Percentiles rank a stretch among this genome's conserved stretches.
phyloP scores from a whole-genome alignment of 53 echinoderm and acorn worm genomes.

The Hippasteria phrygiana region DNA sequence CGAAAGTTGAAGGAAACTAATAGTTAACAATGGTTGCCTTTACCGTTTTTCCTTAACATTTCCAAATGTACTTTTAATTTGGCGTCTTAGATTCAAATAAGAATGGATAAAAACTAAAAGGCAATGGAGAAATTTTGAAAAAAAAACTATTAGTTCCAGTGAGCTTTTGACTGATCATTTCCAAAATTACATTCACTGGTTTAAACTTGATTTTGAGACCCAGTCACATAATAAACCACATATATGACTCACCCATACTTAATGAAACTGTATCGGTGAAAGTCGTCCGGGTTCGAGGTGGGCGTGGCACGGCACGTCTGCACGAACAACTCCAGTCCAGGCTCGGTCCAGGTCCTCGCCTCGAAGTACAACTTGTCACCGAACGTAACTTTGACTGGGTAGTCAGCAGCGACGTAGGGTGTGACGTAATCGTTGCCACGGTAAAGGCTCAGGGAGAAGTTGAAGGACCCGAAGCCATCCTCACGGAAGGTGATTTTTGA shows the following conservation, averaged over 20 bases:
- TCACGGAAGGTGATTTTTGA: background rate
- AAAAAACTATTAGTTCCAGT: no score
- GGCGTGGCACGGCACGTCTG: constrained; percentile 35
- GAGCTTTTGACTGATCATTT: no score
- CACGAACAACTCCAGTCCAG: constrained; percentile 2
- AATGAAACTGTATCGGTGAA: background rate
- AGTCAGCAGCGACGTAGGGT: constrained; percentile 13
- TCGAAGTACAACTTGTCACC: constrained; percentile 43
- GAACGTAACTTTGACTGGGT: constrained; percentile 12
- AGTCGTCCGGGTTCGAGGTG: background rate
- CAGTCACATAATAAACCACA: no score
- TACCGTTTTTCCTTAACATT: no score
- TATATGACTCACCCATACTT: background rate
- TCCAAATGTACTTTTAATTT: no score
- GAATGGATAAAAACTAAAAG: no score
- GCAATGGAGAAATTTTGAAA: no score
- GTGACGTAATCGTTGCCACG: background rate
- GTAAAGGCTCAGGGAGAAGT: constrained; percentile 13
- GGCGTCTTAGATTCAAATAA: no score
- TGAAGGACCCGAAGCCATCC: constrained; percentile 24
- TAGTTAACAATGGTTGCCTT: no score
- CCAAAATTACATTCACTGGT: no score
- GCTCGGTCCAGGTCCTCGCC: background rate
- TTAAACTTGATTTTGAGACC: no score
- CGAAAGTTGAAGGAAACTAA: no score